Percentiles rank a stretch among this genome's conserved stretches.
phyloP scores from a whole-genome alignment of 2,888 invertebrate species.

The Drosophila mettleri region DNA sequence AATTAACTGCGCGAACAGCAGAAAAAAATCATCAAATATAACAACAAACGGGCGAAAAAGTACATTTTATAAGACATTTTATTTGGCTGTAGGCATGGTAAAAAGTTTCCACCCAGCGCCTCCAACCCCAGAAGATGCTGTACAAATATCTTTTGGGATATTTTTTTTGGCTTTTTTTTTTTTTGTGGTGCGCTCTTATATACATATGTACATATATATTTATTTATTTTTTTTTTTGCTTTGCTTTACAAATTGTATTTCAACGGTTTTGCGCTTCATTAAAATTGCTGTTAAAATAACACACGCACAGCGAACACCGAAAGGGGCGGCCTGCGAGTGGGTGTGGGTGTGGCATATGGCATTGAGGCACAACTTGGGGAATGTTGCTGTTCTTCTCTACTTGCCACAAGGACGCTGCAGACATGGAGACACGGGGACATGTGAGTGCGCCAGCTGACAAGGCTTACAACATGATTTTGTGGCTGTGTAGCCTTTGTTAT shows the following conservation, averaged over 20 bases:
- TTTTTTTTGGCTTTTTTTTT: neutral
- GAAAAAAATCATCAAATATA: conserved; percentile 48
- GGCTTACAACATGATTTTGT: conserved; percentile 74
- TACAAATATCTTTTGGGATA: conserved; percentile 30
- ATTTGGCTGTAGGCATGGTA: conserved; percentile 48
- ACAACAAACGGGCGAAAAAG: conserved; percentile 39
- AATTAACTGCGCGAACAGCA: conserved; percentile 61
- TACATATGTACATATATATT: neutral
- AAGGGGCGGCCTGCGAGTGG: neutral
- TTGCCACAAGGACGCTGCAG: conserved; percentile 58
- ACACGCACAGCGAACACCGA: conserved; percentile 53
- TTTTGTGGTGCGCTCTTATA: conserved; percentile 2
- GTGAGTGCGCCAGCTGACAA: conserved; percentile 59
- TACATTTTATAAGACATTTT: conserved; percentile 56
- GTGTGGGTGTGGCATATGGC: neutral
- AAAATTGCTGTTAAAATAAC: conserved; percentile 80
- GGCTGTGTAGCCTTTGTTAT: conserved; percentile 62
- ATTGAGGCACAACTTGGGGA: conserved; percentile 3
- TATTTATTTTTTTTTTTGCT: conserved; percentile 28
- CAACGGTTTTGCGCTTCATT: conserved; percentile 79
- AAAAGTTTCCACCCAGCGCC: conserved; percentile 29
- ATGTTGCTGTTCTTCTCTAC: conserved; percentile 23
- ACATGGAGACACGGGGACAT: conserved; percentile 45
- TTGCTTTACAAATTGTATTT: conserved; percentile 76
- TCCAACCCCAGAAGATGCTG: conserved; percentile 18